A percentile compares a stretch with the other conserved stretches of the same genome.
These are phyloP conservation scores for Cepphus grylle DNA, from an alignment of 2,113 vertebrate genomes.

Conservation along the genomic window DNA sequence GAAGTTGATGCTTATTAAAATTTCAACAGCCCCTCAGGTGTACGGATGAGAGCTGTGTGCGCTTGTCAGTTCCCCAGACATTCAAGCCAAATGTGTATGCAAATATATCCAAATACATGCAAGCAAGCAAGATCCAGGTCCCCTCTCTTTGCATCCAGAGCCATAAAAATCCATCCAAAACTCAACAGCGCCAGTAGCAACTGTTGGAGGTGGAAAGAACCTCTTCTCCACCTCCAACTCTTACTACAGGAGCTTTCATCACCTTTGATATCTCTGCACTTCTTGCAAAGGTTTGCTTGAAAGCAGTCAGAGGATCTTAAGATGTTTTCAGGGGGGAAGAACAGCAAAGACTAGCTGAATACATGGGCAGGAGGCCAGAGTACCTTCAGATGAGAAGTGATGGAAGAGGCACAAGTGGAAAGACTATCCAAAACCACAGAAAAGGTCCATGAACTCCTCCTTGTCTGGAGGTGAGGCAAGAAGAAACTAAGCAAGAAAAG, in stretches of 20 bases:
- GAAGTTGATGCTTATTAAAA: not conserved
- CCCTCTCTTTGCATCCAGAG: not conserved
- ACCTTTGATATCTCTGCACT: not conserved
- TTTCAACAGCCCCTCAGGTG: not conserved
- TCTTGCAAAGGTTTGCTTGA: not conserved
- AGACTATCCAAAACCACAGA: not conserved
- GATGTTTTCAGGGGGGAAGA: not conserved
- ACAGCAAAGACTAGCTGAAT: not conserved
- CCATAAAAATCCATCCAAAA: not conserved
- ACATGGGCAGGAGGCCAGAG: not conserved
- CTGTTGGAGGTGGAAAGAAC: not conserved
- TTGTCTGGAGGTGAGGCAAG: not conserved
- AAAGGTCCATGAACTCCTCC: not conserved
- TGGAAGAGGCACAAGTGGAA: not conserved
- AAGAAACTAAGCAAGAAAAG: not conserved
- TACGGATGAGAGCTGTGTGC: not conserved
- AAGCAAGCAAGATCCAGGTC: not conserved
- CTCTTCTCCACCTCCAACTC: not conserved
- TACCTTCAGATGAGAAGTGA: not conserved
- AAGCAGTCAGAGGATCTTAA: not conserved
- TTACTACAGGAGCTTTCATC: not conserved
- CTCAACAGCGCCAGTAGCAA: not conserved
- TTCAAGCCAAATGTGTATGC: fast-evolving
- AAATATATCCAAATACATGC: not conserved
- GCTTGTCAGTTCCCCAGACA: not conserved